phyloP scores from a whole-genome alignment of 2,888 invertebrate species.

The Ceramica pisi region DNA sequence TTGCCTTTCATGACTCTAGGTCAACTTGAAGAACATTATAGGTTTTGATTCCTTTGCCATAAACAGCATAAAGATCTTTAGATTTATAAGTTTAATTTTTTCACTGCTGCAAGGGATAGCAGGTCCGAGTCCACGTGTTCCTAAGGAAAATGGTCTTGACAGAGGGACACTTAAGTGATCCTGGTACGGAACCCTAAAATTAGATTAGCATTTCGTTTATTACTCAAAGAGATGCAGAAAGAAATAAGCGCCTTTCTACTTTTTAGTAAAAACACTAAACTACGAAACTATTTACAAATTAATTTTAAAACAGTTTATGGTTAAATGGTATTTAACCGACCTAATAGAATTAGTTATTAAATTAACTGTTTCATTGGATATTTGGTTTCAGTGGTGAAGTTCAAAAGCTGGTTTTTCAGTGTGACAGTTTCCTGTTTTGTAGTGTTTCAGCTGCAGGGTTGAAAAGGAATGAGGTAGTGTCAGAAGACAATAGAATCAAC shows the following conservation, averaged over 20 bases:
- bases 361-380: conserved; percentile 22
- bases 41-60: no score
- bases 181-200: no score
- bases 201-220: not conserved
- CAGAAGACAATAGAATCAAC: no score
- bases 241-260: not conserved
- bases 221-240: not conserved
- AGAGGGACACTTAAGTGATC: no score
- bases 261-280: not conserved
- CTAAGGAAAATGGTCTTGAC: no score
- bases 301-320: conserved; percentile 25
- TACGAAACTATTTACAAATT: conserved; percentile 12
- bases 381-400: conserved; percentile 12
- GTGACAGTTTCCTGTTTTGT: conserved; percentile 11
- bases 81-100: no score
- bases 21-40: no score
- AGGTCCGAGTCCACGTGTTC: no score
- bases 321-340: conserved; percentile 21
- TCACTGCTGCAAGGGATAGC: no score
- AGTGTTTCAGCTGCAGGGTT: not conserved
- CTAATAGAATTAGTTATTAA: conserved; percentile 36
- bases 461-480: no score
- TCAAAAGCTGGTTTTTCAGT: conserved; percentile 10
- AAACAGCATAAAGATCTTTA: no score
- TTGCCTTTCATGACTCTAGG: no score